phyloP scores from a whole-genome alignment of 2,888 invertebrate genomes.

The Ormia ochracea region DNA sequence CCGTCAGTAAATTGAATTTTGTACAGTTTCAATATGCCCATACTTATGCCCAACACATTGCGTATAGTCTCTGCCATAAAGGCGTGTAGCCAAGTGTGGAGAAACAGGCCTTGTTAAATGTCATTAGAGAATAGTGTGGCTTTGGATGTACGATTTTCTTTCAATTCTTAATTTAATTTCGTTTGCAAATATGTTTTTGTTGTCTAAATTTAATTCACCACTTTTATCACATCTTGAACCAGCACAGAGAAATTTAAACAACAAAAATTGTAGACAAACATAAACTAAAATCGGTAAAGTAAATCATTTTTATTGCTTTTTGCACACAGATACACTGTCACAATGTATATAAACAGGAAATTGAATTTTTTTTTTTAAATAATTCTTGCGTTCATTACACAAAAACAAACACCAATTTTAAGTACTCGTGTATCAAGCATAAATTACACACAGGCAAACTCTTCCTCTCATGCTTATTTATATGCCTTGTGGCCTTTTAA shows the following conservation, averaged over 20 bases:
- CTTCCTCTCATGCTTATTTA: neutral
- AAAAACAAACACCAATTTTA: neutral
- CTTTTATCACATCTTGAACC: neutral
- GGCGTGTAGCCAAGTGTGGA: too few species aligned
- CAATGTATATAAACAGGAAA: constrained; percentile 54
- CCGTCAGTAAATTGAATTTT: too few species aligned
- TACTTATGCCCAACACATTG: too few species aligned
- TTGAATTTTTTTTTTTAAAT: constrained; percentile 55
- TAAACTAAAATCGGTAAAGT: constrained; percentile 7
- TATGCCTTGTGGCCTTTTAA: neutral
- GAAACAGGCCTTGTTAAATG: too few species aligned
- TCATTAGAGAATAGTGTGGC: too few species aligned
- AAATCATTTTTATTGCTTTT: constrained; percentile 50
- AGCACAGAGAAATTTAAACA: neutral
- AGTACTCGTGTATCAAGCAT: neutral
- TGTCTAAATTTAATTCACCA: too few species aligned
- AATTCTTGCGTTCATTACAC: constrained; percentile 9
- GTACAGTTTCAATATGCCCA: too few species aligned
- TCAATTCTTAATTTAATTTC: too few species aligned
- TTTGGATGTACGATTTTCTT: too few species aligned
- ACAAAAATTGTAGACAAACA: neutral
- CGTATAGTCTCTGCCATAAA: too few species aligned
- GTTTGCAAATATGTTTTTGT: too few species aligned
- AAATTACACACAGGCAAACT: neutral
- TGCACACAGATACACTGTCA: constrained; percentile 7